These are phyloP conservation scores for Cephalotes varians DNA, from an alignment of 2,888 invertebrate species.

Conservation along the genomic window DNA sequence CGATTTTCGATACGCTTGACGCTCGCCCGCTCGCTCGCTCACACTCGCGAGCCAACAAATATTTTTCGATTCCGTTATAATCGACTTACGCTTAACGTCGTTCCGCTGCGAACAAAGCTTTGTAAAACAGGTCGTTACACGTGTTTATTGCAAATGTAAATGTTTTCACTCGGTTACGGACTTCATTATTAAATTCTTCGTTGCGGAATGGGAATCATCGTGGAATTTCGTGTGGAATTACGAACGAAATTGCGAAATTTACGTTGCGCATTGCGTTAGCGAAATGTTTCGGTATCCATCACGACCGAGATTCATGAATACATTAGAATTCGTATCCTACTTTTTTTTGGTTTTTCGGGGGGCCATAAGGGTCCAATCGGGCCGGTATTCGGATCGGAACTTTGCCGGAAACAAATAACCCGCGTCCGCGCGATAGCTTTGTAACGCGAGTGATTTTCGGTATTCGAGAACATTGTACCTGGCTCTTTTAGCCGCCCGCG, in stretches of 20 bases:
- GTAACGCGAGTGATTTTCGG: slow-evolving; percentile 63
- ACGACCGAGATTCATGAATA: slow-evolving; percentile 7
- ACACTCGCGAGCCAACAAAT: slow-evolving; percentile 31
- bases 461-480: slow-evolving; percentile 58
- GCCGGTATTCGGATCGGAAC: slow-evolving; percentile 51
- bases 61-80: slow-evolving; percentile 50
- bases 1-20: slow-evolving; percentile 51
- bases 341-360: neutral
- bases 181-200: slow-evolving; percentile 45
- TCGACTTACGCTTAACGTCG: slow-evolving; percentile 46
- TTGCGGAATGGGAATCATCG: slow-evolving; percentile 19
- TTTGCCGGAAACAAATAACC: slow-evolving; percentile 65
- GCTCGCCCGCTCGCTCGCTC: slow-evolving; percentile 3
- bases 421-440: slow-evolving; percentile 60
- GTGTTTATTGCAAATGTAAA: slow-evolving; percentile 39
- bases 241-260: slow-evolving; percentile 8
- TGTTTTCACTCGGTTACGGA: slow-evolving; percentile 34
- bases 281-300: neutral
- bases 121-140: slow-evolving; percentile 41
- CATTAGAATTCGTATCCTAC: neutral
- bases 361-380: slow-evolving; percentile 39
- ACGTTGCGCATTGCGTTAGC: neutral
- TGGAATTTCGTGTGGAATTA: slow-evolving; percentile 24
- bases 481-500: slow-evolving; percentile 43
- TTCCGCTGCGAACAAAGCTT: slow-evolving; percentile 40